Percentiles rank a stretch among this genome's conserved stretches.
Evolutionary conservation across 2,888 invertebrate genomes (phyloP).

Genomic region (Metacarcinus magister): DNA sequence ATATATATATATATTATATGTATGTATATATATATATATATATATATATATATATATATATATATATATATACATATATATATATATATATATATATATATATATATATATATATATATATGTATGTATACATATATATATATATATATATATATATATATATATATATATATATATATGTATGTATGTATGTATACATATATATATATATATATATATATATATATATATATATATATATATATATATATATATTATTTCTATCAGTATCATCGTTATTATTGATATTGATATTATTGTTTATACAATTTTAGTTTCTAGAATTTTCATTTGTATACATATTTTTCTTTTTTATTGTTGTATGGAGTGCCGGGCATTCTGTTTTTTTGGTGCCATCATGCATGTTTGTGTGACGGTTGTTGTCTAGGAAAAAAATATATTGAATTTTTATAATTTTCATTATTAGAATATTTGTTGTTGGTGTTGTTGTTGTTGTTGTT

Average conservation of each 20-base stretch:
- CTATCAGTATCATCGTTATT: too few relatives aligned
- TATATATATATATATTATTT: slow-evolving; percentile 60
- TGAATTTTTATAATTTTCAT: too few relatives aligned
- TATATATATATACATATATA: slow-evolving; percentile 47
- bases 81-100: slow-evolving; percentile 54
- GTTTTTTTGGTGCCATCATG: too few relatives aligned
- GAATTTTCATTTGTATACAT: too few relatives aligned
- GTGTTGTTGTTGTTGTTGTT: too few relatives aligned
- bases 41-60: slow-evolving; percentile 61
- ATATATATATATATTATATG: slow-evolving; percentile 30
- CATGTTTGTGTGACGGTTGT: too few relatives aligned
- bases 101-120: slow-evolving; percentile 51
- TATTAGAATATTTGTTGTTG: too few relatives aligned
- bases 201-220: slow-evolving; percentile 66
- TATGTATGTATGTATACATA: slow-evolving; percentile 35
- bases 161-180: slow-evolving; percentile 65
- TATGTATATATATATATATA: slow-evolving; percentile 58
- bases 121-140: slow-evolving; percentile 17
- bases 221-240: slow-evolving; percentile 50
- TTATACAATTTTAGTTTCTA: too few relatives aligned
- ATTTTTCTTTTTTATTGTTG: too few relatives aligned
- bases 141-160: slow-evolving; percentile 50
- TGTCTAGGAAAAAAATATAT: too few relatives aligned
- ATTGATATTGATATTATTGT: too few relatives aligned
- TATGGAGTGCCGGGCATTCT: too few relatives aligned